Conservation (phyloP, 2,888 invertebrate species). For the Nineta flava region DNA sequence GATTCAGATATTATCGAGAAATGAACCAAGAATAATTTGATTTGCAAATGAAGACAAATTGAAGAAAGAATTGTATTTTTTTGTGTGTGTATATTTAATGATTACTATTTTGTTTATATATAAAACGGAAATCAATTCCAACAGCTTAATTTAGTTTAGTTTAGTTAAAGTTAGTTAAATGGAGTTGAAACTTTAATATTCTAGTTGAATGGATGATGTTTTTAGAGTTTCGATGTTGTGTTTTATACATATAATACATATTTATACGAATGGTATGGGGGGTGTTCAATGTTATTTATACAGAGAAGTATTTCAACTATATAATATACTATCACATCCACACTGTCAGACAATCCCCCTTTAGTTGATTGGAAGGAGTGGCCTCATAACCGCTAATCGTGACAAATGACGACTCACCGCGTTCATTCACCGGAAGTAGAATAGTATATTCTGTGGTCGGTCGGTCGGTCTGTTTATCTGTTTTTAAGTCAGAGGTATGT, state of each 20-base stretch:
- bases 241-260: no score
- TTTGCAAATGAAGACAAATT: no score
- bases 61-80: no score
- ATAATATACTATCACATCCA: neutral
- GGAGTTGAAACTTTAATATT: neutral
- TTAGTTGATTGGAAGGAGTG: slow-evolving; percentile 12
- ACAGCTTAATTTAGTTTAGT: slow-evolving; percentile 1
- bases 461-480: no score
- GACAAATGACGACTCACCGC: slow-evolving; percentile 23
- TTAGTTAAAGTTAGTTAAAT: slow-evolving; percentile 1
- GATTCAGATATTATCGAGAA: no score
- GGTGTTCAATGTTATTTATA: no score
- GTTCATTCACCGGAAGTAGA: slow-evolving; percentile 1
- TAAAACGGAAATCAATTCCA: neutral
- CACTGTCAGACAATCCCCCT: slow-evolving; percentile 7
- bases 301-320: neutral
- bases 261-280: no score
- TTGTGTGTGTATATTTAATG: no score
- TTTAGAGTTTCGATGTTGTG: neutral
- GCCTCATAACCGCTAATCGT: slow-evolving; percentile 21
- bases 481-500: no score
- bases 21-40: no score
- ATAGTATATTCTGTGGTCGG: neutral
- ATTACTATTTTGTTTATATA: no score
- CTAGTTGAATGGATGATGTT: neutral